Evolutionary conservation across 2,113 vertebrate species (phyloP).

Genomic region (Lasiurus borealis): DNA sequence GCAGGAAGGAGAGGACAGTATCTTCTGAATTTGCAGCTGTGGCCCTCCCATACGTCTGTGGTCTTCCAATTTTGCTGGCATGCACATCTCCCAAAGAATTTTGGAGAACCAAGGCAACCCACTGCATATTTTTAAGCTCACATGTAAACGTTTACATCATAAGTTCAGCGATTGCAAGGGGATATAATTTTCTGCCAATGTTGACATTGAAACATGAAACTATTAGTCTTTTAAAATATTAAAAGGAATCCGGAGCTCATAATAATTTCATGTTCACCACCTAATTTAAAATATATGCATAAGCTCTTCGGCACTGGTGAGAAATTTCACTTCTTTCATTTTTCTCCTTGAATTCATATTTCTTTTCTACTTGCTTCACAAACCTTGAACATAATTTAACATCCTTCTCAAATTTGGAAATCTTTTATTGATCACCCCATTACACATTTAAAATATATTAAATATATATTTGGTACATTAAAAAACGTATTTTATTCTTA

Average conservation of each 20-base stretch:
- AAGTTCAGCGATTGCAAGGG: neutral
- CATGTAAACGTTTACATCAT: neutral
- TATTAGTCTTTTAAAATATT: constrained; percentile 56
- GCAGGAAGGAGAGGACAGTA: neutral
- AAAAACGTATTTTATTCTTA: constrained; percentile 37
- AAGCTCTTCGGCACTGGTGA: neutral
- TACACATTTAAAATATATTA: constrained; percentile 51
- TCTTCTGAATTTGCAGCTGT: neutral
- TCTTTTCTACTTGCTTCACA: constrained; percentile 40
- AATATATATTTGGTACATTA: constrained; percentile 6
- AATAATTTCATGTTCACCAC: constrained; percentile 48
- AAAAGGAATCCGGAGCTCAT: constrained; percentile 34
- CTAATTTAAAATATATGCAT: constrained; percentile 42
- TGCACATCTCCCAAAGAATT: neutral
- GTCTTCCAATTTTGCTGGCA: neutral
- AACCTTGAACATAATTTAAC: constrained; percentile 46
- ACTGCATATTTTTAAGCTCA: neutral
- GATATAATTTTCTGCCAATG: constrained; percentile 58
- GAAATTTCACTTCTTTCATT: constrained; percentile 33
- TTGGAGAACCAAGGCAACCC: neutral
- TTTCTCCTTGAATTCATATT: constrained; percentile 38
- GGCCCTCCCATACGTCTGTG: neutral
- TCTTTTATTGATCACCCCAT: constrained; percentile 30
- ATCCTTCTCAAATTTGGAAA: constrained; percentile 5
- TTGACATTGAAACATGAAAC: constrained; percentile 60